Conservation (phyloP, 2,797 vertebrate species). For the Orestias chungarensis region DNA sequence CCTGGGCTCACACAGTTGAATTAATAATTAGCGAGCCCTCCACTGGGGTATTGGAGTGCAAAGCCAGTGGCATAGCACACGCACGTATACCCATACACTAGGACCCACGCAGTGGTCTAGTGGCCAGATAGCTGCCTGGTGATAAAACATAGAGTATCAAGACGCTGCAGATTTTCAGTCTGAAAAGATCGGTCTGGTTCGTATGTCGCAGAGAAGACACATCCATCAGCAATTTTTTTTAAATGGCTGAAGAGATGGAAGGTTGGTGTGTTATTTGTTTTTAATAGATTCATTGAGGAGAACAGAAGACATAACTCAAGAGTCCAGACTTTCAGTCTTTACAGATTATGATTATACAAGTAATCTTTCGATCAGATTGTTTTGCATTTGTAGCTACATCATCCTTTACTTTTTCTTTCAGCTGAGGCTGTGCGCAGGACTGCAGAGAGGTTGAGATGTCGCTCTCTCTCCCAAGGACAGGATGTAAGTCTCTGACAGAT, state of each 20-base stretch:
- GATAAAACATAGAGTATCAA: conserved; percentile 50
- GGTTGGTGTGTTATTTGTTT: conserved; percentile 55
- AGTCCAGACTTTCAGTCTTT: background rate
- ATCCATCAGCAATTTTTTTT: conserved; percentile 63
- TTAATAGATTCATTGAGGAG: conserved; percentile 7
- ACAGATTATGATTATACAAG: background rate
- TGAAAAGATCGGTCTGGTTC: conserved; percentile 70
- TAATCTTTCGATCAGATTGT: background rate
- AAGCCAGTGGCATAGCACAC: conserved; percentile 44
- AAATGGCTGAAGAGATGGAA: conserved; percentile 70
- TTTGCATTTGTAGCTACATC: conserved; percentile 13
- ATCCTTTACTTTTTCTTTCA: conserved; percentile 43
- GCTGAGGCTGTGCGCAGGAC: conserved; percentile 64
- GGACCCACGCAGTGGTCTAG: conserved; percentile 45
- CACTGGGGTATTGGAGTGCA: conserved; percentile 76
- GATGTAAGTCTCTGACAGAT: conserved; percentile 73
- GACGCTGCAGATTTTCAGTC: conserved; percentile 58
- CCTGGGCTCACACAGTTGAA: conserved; percentile 72
- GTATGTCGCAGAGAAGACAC: conserved; percentile 66
- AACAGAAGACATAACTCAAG: background rate
- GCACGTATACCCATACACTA: conserved; percentile 25
- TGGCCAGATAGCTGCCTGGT: conserved; percentile 68
- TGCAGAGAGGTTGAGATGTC: conserved; percentile 61
- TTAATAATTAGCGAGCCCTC: conserved; percentile 84
- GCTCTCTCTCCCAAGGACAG: conserved; percentile 70